Conservation (phyloP, 2,888 invertebrate genomes). For the Blera fallax region DNA sequence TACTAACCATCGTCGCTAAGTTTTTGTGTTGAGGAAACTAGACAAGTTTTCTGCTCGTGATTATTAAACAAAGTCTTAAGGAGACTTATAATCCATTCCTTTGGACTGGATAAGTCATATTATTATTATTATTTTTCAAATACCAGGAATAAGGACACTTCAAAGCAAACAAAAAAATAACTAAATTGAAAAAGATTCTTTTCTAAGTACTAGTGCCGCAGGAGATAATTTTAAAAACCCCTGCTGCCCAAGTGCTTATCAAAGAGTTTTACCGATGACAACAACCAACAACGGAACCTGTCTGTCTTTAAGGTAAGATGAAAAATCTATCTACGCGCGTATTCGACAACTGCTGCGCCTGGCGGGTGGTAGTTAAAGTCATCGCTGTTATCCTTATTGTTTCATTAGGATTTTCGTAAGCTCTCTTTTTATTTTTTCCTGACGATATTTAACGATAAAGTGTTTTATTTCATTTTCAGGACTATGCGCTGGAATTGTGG, state of each 20-base stretch:
- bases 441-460: too few species aligned
- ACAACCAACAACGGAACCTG: too few species aligned
- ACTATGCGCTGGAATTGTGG: too few species aligned
- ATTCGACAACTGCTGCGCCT: too few species aligned
- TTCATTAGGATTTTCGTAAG: too few species aligned
- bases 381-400: too few species aligned
- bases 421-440: too few species aligned
- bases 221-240: constrained; percentile 81
- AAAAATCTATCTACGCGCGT: too few species aligned
- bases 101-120: neutral
- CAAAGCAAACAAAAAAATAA: constrained; percentile 17
- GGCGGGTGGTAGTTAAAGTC: too few species aligned
- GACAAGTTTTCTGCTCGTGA: neutral
- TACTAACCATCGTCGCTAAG: neutral
- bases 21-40: neutral
- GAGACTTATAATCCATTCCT: neutral
- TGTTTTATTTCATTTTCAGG: too few species aligned
- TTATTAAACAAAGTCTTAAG: neutral
- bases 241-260: constrained; percentile 83
- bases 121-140: neutral
- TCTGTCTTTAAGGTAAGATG: too few species aligned
- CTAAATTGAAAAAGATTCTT: constrained; percentile 76
- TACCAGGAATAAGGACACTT: neutral
- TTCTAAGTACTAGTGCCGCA: constrained; percentile 83
- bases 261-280: constrained; percentile 82